phyloP scores from a whole-genome alignment of 2,888 invertebrate genomes.

The Rhabditoides inermis region DNA sequence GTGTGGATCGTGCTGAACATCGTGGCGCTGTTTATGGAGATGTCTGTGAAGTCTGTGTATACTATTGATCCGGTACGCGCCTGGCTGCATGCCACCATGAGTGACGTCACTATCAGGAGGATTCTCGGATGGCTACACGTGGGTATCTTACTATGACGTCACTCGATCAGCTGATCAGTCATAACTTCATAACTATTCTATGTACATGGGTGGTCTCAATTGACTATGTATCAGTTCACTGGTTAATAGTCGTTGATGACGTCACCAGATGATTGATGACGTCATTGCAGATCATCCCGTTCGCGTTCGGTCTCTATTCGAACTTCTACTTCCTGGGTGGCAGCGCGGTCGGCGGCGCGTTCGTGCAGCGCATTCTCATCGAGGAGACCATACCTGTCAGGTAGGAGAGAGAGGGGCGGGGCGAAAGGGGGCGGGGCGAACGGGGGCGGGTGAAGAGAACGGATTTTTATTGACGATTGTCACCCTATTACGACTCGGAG shows the following conservation, averaged over 20 bases:
- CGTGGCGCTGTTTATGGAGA: slow-evolving; percentile 53
- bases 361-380: slow-evolving; percentile 50
- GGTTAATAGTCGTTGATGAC: too few relatives aligned
- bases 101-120: slow-evolving; percentile 43
- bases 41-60: slow-evolving; percentile 45
- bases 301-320: slow-evolving; percentile 51
- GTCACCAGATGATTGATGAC: too few relatives aligned
- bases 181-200: neutral
- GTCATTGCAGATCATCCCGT: slow-evolving; percentile 41
- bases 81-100: slow-evolving; percentile 35
- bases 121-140: slow-evolving; percentile 38
- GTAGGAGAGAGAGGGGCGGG: too few relatives aligned
- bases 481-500: too few relatives aligned
- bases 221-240: too few relatives aligned
- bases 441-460: too few relatives aligned
- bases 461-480: too few relatives aligned
- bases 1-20: slow-evolving; percentile 56
- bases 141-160: neutral
- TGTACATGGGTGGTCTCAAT: too few relatives aligned
- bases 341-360: slow-evolving; percentile 43
- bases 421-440: too few relatives aligned
- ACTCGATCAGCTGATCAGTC: neutral
- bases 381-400: slow-evolving; percentile 48
- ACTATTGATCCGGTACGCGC: slow-evolving; percentile 24
- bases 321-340: slow-evolving; percentile 52